phyloP scores from a whole-genome alignment of 2,797 vertebrate species.

The Mormyrus hasselquistii region DNA sequence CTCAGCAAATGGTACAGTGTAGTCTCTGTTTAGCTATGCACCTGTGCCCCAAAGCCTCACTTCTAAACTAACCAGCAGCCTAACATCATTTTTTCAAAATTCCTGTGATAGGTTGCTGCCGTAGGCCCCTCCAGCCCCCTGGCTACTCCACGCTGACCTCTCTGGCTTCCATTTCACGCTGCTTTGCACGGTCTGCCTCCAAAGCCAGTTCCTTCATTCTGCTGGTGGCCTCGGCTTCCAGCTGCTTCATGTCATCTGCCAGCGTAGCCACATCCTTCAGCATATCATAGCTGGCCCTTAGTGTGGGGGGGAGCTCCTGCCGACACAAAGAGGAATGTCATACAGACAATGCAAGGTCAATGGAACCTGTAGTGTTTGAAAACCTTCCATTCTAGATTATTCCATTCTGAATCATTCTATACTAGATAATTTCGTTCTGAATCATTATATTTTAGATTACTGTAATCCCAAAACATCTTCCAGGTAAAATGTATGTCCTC shows the following conservation, averaged over 20 bases:
- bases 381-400: not conserved
- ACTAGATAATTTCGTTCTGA: not conserved
- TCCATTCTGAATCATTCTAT: not conserved
- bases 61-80: not conserved
- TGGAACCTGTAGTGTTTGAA: not conserved
- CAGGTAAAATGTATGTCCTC: not conserved
- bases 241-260: conserved; percentile 17
- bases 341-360: not conserved
- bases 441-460: not conserved
- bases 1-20: not conserved
- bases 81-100: not conserved
- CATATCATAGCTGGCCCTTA: conserved; percentile 29
- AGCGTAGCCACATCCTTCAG: conserved; percentile 36
- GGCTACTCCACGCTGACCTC: conserved; percentile 40
- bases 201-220: not conserved
- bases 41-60: not conserved
- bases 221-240: conserved; percentile 3
- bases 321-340: not conserved
- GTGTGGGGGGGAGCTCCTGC: conserved; percentile 35
- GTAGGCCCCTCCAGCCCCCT: not conserved
- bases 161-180: conserved; percentile 23
- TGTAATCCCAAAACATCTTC: not conserved
- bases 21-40: not conserved
- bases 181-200: conserved; percentile 14
- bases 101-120: not conserved